phyloP scores from a whole-genome alignment of 2,113 vertebrate species.

The Protobothrops flavoviridis region DNA sequence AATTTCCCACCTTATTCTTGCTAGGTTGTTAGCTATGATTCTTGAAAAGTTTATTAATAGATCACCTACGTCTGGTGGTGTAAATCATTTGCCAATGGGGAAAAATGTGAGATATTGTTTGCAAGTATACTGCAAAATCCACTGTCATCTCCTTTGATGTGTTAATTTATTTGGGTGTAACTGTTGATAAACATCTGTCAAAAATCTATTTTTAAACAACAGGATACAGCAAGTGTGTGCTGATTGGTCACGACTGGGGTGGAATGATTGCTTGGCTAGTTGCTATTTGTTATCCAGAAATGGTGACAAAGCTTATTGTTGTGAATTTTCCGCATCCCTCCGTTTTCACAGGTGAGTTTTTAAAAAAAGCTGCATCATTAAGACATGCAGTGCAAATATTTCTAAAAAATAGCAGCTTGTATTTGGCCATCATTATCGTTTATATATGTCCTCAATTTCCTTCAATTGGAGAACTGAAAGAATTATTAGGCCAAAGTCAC shows the following conservation, averaged over 20 bases:
- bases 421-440: not conserved
- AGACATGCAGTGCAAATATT: too few relatives aligned
- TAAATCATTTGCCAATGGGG: slow-evolving; percentile 6
- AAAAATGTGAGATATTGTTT: slow-evolving; percentile 8
- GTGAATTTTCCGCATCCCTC: slow-evolving; percentile 95
- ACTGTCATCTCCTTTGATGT: slow-evolving; percentile 13
- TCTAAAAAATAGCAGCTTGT: not conserved
- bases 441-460: not conserved
- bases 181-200: slow-evolving; percentile 46
- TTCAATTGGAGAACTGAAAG: not conserved
- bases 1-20: not conserved
- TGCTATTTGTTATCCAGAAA: slow-evolving; percentile 94
- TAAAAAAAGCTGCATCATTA: not conserved
- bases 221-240: slow-evolving; percentile 96
- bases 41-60: not conserved
- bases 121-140: slow-evolving; percentile 14
- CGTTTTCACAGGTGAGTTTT: slow-evolving; percentile 83
- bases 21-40: slow-evolving; percentile 11
- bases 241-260: slow-evolving; percentile 97
- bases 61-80: not conserved
- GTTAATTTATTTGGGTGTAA: slow-evolving; percentile 23
- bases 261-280: slow-evolving; percentile 95
- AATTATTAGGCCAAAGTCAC: not conserved
- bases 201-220: slow-evolving; percentile 57
- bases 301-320: slow-evolving; percentile 93